phyloP scores from a whole-genome alignment of 2,113 vertebrate species.

The Xiphophorus couchianus region DNA sequence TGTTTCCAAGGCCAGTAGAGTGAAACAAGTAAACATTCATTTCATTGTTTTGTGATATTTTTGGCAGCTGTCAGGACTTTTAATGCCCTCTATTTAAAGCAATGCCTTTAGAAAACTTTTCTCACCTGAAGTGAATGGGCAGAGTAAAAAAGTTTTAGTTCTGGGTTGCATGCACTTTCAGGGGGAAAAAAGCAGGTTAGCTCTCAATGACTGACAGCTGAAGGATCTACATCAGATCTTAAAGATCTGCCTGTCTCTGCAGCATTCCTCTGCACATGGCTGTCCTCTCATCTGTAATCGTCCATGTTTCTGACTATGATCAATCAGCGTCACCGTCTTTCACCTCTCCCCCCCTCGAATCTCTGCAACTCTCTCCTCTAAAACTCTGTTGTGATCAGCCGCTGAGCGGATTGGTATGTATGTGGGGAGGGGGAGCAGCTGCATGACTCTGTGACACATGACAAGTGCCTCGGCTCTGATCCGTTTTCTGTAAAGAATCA shows the following conservation, averaged over 20 bases:
- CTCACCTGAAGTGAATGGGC: constrained; percentile 32
- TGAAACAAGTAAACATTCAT: constrained; percentile 63
- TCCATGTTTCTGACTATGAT: constrained; percentile 64
- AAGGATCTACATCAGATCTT: constrained; percentile 55
- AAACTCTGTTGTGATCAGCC: constrained; percentile 57
- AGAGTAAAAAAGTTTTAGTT: constrained; percentile 48
- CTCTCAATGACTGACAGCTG: constrained; percentile 67
- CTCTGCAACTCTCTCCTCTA: constrained; percentile 22
- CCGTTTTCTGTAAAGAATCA: constrained; percentile 73
- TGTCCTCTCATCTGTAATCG: constrained; percentile 57
- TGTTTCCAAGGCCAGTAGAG: constrained; percentile 62
- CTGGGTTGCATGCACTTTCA: constrained; percentile 24
- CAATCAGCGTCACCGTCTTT: constrained; percentile 40
- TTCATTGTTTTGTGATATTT: constrained; percentile 56
- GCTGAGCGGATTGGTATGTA: constrained; percentile 25
- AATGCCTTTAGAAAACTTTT: constrained; percentile 52
- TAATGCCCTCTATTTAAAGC: constrained; percentile 37
- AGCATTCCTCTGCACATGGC: constrained; percentile 15
- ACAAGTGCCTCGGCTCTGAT: constrained; percentile 72
- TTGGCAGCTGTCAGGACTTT: constrained; percentile 53
- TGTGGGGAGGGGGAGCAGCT: constrained; percentile 28
- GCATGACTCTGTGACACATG: constrained; percentile 67
- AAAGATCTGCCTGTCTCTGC: constrained; percentile 45
- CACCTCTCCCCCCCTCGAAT: constrained; percentile 6
- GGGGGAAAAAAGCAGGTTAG: constrained; percentile 10